A percentile compares a stretch with the other conserved stretches of the same genome.
phyloP scores from a whole-genome alignment of 2,113 vertebrate genomes.

The Pelmatolapia mariae region DNA sequence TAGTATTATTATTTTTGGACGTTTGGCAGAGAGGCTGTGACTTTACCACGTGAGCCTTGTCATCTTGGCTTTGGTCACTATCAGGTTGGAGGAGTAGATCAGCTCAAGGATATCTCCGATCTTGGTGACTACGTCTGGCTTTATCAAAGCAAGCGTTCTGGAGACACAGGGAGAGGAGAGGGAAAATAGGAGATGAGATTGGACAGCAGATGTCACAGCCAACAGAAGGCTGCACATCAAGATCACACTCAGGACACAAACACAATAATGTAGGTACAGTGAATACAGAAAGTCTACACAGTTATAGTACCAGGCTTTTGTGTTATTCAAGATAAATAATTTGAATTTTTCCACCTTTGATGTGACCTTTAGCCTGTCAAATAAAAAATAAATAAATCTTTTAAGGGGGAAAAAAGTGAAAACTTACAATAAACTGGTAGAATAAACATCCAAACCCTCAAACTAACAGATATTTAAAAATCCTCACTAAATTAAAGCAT shows the following conservation, averaged over 20 bases:
- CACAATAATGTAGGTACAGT: background rate
- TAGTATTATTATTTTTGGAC: background rate
- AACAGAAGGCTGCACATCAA: background rate
- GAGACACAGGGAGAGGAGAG: background rate
- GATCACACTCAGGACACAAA: background rate
- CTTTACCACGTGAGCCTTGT: constrained; percentile 84
- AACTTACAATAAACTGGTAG: background rate
- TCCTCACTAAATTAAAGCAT: background rate
- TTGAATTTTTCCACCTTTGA: background rate
- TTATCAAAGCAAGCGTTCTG: constrained; percentile 91
- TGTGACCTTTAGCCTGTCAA: background rate
- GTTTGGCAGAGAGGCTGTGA: background rate
- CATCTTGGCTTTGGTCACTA: constrained; percentile 95
- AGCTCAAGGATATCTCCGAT: constrained; percentile 84
- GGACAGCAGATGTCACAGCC: background rate
- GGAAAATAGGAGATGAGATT: background rate
- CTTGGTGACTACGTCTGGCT: constrained; percentile 81
- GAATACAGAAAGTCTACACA: background rate
- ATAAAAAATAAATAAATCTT: background rate
- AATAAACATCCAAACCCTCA: background rate
- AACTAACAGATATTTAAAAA: background rate
- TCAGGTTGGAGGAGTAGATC: constrained; percentile 81
- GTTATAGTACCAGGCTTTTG: background rate
- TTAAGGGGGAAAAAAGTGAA: background rate
- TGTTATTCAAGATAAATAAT: background rate